Conservation (phyloP, 2,113 vertebrate species). For the Bubo bubo region DNA sequence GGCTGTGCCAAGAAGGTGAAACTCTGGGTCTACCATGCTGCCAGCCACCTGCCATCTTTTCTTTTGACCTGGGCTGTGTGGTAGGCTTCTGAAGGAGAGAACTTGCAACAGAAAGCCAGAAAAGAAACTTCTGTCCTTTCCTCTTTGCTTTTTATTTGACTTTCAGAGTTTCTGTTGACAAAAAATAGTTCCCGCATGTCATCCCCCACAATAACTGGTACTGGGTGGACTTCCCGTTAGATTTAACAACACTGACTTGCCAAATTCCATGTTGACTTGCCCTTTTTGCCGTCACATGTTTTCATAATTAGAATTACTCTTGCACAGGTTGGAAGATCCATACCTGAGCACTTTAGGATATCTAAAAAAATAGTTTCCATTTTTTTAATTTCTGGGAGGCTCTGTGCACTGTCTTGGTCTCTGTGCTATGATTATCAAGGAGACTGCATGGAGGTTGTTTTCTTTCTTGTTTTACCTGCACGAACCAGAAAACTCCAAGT, state of each 20-base stretch:
- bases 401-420: neutral
- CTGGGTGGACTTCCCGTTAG: neutral
- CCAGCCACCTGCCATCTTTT: neutral
- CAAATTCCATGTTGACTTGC: neutral
- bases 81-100: neutral
- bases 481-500: neutral
- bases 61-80: rapidly evolving
- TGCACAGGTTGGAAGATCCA: neutral
- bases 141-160: neutral
- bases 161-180: neutral
- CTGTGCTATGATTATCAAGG: neutral
- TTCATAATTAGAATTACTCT: neutral
- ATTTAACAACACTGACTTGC: neutral
- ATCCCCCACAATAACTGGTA: rapidly evolving
- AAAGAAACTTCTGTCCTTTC: neutral
- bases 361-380: neutral
- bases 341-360: neutral
- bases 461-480: neutral
- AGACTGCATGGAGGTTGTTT: neutral
- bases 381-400: neutral
- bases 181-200: rapidly evolving
- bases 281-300: neutral
- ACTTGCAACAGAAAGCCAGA: neutral
- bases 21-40: neutral
- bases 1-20: neutral